Percentiles rank a stretch among this genome's conserved stretches.
phyloP scores from a whole-genome alignment of 2,888 invertebrate species.

The Ennomos fuscantarius region DNA sequence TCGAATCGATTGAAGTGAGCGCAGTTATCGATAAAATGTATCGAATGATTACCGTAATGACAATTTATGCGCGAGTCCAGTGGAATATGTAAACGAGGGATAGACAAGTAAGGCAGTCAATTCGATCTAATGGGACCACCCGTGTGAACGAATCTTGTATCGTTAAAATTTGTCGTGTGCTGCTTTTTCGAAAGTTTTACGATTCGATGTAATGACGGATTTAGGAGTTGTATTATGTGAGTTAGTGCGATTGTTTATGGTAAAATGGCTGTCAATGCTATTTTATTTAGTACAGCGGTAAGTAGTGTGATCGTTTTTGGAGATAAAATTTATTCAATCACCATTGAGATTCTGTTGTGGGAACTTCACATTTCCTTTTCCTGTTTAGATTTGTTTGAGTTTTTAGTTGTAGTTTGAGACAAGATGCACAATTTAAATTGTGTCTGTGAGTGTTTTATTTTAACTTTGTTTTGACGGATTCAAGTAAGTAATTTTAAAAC shows the following conservation, averaged over 20 bases:
- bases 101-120: conserved; percentile 64
- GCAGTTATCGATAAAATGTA: conserved; percentile 69
- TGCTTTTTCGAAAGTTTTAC: conserved; percentile 43
- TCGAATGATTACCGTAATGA: conserved; percentile 79
- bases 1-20: conserved; percentile 66
- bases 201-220: conserved; percentile 40
- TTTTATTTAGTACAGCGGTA: conserved; percentile 24
- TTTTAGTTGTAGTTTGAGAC: no score
- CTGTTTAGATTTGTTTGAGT: background rate
- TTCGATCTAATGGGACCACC: conserved; percentile 73
- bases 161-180: conserved; percentile 46
- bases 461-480: background rate
- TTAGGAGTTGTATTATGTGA: conserved; percentile 29
- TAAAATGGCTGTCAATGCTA: conserved; percentile 25
- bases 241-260: conserved; percentile 35
- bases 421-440: no score
- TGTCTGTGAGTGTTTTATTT: no score
- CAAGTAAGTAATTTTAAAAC: background rate
- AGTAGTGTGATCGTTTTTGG: conserved; percentile 9
- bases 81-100: conserved; percentile 77
- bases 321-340: conserved; percentile 17
- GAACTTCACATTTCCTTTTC: conserved; percentile 1
- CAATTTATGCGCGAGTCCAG: conserved; percentile 76
- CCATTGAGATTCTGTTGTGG: conserved; percentile 14
- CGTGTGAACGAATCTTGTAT: conserved; percentile 53